Percentiles rank a stretch among this genome's conserved stretches.
These are phyloP conservation scores for Euborellia annulipes DNA, from an alignment of 1,140 invertebrate species.

Conservation along the genomic window DNA sequence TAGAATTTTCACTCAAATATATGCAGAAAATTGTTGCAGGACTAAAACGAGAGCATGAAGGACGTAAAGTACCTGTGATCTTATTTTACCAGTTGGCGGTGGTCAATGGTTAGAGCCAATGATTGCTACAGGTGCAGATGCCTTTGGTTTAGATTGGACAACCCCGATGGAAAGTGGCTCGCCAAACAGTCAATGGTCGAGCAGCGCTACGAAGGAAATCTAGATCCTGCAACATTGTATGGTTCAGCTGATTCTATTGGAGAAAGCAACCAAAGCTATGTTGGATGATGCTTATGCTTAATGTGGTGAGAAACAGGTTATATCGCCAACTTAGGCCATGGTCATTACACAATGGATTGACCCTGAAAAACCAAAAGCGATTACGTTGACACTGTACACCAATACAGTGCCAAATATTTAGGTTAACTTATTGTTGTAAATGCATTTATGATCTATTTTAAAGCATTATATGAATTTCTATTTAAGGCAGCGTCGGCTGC, in stretches of 20 bases:
- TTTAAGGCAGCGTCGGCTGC: no score
- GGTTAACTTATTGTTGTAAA: no score
- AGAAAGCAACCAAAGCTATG: no score
- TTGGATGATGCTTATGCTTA: no score
- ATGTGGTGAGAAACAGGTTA: no score
- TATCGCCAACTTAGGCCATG: no score
- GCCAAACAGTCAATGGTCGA: conserved; percentile 46
- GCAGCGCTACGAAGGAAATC: conserved; percentile 86
- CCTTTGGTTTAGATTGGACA: conserved; percentile 89
- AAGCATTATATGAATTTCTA: no score
- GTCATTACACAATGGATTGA: no score
- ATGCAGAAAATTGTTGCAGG: background rate
- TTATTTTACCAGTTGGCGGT: conserved; percentile 89
- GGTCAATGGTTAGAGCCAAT: conserved; percentile 71
- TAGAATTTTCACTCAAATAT: background rate
- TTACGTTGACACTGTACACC: no score
- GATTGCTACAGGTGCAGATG: conserved; percentile 64
- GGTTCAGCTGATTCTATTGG: conserved; percentile 32
- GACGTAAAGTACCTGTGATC: background rate
- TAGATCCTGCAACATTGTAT: conserved; percentile 90
- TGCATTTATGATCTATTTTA: no score
- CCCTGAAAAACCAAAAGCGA: no score
- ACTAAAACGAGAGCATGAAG: background rate
- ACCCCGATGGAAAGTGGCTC: conserved; percentile 62
- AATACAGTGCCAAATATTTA: no score